phyloP scores from a whole-genome alignment of 2,113 vertebrate genomes.

The Orientallactaga bullata region DNA sequence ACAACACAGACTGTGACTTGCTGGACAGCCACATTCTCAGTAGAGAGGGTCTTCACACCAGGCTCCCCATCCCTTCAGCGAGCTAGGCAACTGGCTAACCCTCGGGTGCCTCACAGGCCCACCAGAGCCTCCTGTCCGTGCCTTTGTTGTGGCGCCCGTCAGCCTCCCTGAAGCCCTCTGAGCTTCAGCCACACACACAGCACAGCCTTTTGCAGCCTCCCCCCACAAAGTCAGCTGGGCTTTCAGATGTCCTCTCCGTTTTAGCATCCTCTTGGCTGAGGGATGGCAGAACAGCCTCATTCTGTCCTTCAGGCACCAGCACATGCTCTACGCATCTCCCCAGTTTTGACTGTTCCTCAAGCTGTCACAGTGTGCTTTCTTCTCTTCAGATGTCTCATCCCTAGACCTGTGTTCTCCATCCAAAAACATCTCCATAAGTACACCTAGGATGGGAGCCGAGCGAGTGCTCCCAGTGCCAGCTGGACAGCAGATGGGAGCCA shows the following conservation, averaged over 20 bases:
- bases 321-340: background rate
- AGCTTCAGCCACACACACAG: background rate
- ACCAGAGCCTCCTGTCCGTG: background rate
- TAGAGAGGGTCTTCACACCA: background rate
- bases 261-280: background rate
- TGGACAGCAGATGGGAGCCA: slow-evolving; percentile 75
- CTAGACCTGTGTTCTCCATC: background rate
- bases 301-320: background rate
- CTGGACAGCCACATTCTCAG: background rate
- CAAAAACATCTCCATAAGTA: background rate
- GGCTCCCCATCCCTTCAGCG: background rate
- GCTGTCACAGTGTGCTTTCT: rapidly evolving
- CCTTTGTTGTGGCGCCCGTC: background rate
- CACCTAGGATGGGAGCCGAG: rapidly evolving
- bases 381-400: background rate
- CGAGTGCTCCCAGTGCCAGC: background rate
- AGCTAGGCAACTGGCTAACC: background rate
- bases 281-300: background rate
- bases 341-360: background rate
- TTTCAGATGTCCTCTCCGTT: background rate
- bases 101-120: background rate
- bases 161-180: background rate
- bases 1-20: background rate
- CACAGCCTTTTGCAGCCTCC: background rate
- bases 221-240: no score